Conservation (phyloP, 2,113 vertebrate species). For the Microcebus lehilahytsara region DNA sequence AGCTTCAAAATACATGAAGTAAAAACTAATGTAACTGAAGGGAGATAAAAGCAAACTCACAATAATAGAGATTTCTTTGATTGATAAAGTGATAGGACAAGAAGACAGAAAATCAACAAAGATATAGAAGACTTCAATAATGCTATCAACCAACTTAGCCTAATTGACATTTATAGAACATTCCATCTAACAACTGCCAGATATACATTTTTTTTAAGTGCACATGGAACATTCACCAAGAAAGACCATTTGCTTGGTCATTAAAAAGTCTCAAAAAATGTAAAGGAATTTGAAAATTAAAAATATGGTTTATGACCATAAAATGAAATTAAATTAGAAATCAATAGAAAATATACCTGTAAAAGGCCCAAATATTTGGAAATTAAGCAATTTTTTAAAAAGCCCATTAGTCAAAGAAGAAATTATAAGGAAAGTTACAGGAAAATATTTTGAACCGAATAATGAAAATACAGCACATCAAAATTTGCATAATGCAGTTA, state of each 20-base stretch:
- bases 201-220: background rate
- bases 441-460: constrained; percentile 22
- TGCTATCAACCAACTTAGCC: background rate
- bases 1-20: background rate
- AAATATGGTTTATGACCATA: background rate
- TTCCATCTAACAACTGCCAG: background rate
- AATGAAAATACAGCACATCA: background rate
- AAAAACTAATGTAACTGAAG: background rate
- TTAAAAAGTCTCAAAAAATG: background rate
- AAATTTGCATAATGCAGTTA: background rate
- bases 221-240: background rate
- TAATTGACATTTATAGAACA: background rate
- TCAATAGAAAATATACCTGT: background rate
- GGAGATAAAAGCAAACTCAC: background rate
- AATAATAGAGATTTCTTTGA: background rate
- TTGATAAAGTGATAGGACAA: background rate
- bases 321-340: background rate
- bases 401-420: background rate
- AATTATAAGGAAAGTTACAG: background rate
- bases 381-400: background rate
- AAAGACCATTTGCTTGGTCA: background rate
- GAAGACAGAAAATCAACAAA: background rate
- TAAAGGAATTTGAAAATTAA: background rate
- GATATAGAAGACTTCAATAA: background rate
- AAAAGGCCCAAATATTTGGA: constrained; percentile 41